A percentile compares a stretch with the other conserved stretches of the same genome.
These are phyloP conservation scores for Triplophysa bombifrons DNA, from an alignment of 2,797 vertebrate genomes.

Conservation along the genomic window DNA sequence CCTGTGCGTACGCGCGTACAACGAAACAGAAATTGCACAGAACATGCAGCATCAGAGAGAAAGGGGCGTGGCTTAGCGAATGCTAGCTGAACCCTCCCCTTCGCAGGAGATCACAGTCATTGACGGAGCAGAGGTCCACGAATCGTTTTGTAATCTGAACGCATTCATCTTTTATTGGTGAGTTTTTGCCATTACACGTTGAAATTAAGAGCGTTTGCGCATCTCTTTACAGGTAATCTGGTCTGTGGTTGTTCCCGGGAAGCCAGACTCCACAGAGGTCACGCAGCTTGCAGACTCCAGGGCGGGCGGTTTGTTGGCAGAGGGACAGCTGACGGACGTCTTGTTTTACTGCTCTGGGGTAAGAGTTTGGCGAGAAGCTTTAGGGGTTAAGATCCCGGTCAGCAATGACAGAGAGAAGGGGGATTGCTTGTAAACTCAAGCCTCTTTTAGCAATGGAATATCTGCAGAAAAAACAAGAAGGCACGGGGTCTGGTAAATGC, in stretches of 20 bases:
- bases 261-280: conserved; percentile 3
- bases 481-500: background rate
- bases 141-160: conserved; percentile 31
- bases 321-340: conserved; percentile 32
- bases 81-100: conserved; percentile 28
- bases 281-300: conserved; percentile 9
- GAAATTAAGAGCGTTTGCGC: conserved; percentile 42
- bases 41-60: conserved; percentile 55
- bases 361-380: conserved; percentile 59
- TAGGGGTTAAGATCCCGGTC: conserved; percentile 69
- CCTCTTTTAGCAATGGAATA: conserved; percentile 97
- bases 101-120: conserved; percentile 52
- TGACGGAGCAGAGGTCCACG: conserved; percentile 36
- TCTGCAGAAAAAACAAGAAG: conserved; percentile 72
- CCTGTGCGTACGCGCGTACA: background rate
- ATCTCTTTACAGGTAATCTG: conserved; percentile 29
- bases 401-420: conserved; percentile 61
- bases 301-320: conserved; percentile 52
- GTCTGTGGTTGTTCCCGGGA: conserved; percentile 20
- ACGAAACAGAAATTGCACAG: conserved; percentile 54
- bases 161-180: conserved; percentile 37
- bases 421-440: conserved; percentile 80
- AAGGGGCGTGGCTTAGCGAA: conserved; percentile 29
- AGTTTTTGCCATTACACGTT: conserved; percentile 32
- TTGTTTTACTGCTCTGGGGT: conserved; percentile 58